A percentile compares a stretch with the other conserved stretches of the same genome.
These are phyloP conservation scores for Rallus limicola DNA, from an alignment of 2,113 vertebrate genomes.

Conservation along the genomic window DNA sequence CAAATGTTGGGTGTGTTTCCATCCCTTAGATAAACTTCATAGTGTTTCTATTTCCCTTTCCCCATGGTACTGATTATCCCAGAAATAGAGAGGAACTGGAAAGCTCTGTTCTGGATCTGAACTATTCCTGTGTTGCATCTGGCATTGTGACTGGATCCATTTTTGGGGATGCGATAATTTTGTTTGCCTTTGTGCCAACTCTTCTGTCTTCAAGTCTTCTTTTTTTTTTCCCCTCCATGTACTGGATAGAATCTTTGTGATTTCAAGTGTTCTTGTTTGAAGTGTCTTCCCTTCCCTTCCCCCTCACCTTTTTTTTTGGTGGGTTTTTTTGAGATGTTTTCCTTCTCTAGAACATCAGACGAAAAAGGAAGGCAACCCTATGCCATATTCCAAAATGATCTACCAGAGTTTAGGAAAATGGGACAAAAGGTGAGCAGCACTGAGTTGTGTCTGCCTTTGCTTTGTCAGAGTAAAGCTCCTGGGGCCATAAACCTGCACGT, in stretches of 20 bases:
- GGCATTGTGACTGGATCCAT: constrained; percentile 10
- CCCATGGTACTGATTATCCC: constrained; percentile 44
- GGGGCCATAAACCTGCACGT: neutral
- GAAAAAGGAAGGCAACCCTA: neutral
- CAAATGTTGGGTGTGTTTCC: constrained; percentile 26
- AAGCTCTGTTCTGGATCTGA: constrained; percentile 2
- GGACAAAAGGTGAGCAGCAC: neutral
- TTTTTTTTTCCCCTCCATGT: neutral
- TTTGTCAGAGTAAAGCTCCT: neutral
- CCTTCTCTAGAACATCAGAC: neutral
- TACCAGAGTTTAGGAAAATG: neutral
- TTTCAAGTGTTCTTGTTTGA: neutral
- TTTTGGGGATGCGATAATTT: neutral
- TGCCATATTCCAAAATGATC: neutral
- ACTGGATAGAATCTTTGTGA: neutral
- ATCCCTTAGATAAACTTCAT: constrained; percentile 10
- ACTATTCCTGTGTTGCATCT: constrained; percentile 14
- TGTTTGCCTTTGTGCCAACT: neutral
- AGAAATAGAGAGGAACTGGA: constrained; percentile 31
- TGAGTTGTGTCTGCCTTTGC: neutral
- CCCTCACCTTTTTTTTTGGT: too few relatives aligned
- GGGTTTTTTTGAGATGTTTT: neutral
- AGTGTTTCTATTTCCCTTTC: constrained; percentile 35
- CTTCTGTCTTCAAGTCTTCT: neutral
- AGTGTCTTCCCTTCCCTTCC: neutral